Evolutionary conservation across 2,888 invertebrate species (phyloP).

Genomic region (Mythimna ferrago): DNA sequence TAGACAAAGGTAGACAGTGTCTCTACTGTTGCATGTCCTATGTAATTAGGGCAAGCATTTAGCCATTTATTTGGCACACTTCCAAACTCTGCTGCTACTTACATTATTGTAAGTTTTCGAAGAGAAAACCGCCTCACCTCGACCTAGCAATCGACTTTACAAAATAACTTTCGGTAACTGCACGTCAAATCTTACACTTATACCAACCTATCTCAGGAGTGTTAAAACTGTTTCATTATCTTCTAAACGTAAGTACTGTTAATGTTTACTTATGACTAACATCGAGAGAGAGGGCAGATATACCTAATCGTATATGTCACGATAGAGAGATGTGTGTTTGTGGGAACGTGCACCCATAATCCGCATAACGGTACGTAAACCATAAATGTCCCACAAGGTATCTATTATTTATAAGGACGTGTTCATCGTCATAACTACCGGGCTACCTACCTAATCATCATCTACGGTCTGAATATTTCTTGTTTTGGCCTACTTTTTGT

Average conservation of each 20-base stretch:
- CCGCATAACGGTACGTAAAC: slow-evolving; percentile 14
- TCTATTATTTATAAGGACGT: slow-evolving; percentile 22
- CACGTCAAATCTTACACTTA: neutral
- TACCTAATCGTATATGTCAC: neutral
- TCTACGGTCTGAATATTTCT: slow-evolving; percentile 11
- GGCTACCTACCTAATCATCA: neutral
- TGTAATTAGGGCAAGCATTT: slow-evolving; percentile 29
- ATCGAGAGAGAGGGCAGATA: neutral
- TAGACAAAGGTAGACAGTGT: slow-evolving; percentile 15
- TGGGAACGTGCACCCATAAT: slow-evolving; percentile 19
- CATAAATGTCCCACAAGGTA: slow-evolving; percentile 16
- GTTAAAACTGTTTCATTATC: neutral
- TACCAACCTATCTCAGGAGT: neutral
- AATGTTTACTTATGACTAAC: neutral
- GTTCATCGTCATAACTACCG: slow-evolving; percentile 6
- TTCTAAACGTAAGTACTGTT: neutral
- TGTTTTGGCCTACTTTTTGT: slow-evolving; percentile 1
- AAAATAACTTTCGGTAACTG: neutral
- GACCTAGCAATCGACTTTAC: slow-evolving; percentile 10
- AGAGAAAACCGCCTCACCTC: slow-evolving; percentile 22
- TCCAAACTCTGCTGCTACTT: slow-evolving; percentile 31
- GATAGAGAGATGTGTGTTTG: neutral
- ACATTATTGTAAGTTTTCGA: slow-evolving; percentile 20
- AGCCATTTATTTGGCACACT: slow-evolving; percentile 36
- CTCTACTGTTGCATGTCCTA: slow-evolving; percentile 12